Evolutionary conservation across 1,140 invertebrate genomes (phyloP).

Genomic region (Musca domestica): DNA sequence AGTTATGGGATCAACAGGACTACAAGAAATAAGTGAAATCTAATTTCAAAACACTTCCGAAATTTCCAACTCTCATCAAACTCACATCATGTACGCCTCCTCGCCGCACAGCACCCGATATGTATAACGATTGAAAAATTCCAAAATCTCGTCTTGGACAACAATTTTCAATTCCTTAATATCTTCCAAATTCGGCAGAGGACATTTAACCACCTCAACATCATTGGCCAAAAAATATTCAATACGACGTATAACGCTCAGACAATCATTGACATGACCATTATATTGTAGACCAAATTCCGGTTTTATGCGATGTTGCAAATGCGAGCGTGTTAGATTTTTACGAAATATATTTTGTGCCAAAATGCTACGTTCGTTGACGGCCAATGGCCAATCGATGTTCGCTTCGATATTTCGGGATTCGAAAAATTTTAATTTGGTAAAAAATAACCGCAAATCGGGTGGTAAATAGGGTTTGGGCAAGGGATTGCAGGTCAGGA

Average conservation of each 20-base stretch:
- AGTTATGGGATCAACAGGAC: slow-evolving; percentile 31
- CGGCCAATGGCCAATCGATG: slow-evolving; percentile 38
- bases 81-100: slow-evolving; percentile 41
- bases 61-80: not conserved
- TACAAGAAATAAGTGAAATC: not conserved
- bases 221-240: slow-evolving; percentile 13
- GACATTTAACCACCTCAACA: slow-evolving; percentile 26
- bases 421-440: slow-evolving; percentile 31
- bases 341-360: slow-evolving; percentile 33
- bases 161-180: not conserved
- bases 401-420: slow-evolving; percentile 14
- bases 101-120: slow-evolving; percentile 42
- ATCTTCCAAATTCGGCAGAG: slow-evolving; percentile 7
- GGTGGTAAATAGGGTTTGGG: slow-evolving; percentile 36
- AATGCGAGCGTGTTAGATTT: slow-evolving; percentile 30
- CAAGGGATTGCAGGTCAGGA: slow-evolving; percentile 38
- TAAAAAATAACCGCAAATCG: slow-evolving; percentile 38
- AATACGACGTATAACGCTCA: slow-evolving; percentile 14
- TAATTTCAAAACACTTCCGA: not conserved
- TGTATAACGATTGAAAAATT: slow-evolving; percentile 35
- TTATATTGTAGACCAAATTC: slow-evolving; percentile 32
- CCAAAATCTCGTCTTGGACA: slow-evolving; percentile 15
- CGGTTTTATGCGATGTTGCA: slow-evolving; percentile 21
- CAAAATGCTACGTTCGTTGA: slow-evolving; percentile 38
- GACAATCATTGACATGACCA: slow-evolving; percentile 29